Percentiles rank a stretch among this genome's conserved stretches.
phyloP scores from a whole-genome alignment of 2,888 invertebrate genomes.

The Glomeris marginata region DNA sequence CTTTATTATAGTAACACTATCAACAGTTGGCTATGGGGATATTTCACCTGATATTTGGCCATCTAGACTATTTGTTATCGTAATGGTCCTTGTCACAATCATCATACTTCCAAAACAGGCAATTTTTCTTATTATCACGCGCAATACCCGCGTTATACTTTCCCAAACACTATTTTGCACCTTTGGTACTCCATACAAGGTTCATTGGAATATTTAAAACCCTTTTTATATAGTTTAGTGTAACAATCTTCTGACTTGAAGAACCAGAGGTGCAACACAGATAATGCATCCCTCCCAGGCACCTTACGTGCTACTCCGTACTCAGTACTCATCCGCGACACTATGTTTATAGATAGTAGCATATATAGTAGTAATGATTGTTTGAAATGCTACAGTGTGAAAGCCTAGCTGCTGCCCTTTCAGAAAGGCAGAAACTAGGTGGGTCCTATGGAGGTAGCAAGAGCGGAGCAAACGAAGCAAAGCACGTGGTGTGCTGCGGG shows the following conservation, averaged over 20 bases:
- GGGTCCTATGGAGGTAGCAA: conserved; percentile 32
- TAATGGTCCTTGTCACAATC: conserved; percentile 33
- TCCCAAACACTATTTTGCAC: no score
- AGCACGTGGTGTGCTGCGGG: conserved; percentile 36
- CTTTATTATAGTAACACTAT: conserved; percentile 36
- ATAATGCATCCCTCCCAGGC: no score
- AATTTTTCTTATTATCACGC: no score
- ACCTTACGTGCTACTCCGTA: neutral
- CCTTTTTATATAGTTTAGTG: no score
- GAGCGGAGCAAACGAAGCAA: conserved; percentile 32
- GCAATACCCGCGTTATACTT: no score
- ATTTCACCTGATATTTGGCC: conserved; percentile 34
- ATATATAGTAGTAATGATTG: neutral
- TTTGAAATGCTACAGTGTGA: conserved; percentile 27
- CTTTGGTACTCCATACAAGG: no score
- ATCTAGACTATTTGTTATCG: conserved; percentile 34
- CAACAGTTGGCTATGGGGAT: conserved; percentile 36
- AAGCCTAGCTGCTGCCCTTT: conserved; percentile 34
- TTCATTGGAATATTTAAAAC: no score
- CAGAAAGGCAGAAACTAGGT: conserved; percentile 34
- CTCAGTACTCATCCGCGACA: no score
- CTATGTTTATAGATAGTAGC: no score
- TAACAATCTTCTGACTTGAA: no score
- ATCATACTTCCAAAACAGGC: conserved; percentile 35
- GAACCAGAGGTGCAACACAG: no score